These are phyloP conservation scores for Neopelma chrysocephalum DNA, from an alignment of 2,797 vertebrate species.

Conservation along the genomic window DNA sequence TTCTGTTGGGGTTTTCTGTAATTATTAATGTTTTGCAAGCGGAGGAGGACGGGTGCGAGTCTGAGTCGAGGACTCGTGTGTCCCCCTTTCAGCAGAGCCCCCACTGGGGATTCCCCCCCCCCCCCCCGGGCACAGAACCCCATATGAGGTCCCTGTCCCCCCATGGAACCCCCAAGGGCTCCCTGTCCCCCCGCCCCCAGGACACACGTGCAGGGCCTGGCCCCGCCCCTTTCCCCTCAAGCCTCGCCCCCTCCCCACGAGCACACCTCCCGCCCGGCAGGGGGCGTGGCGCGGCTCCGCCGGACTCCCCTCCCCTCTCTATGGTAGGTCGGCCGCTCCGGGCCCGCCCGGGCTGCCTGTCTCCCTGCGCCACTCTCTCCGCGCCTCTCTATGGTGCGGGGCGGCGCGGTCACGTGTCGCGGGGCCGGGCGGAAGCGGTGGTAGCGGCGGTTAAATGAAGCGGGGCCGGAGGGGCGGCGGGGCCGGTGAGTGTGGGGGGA, in stretches of 20 bases:
- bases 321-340: neutral
- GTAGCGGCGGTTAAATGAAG: conserved; percentile 1
- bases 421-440: conserved; percentile 19
- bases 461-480: neutral
- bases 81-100: neutral
- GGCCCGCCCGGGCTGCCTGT: neutral
- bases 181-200: too few species aligned
- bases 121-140: neutral
- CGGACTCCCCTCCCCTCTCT: neutral
- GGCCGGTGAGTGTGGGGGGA: neutral
- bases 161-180: too few species aligned
- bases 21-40: neutral
- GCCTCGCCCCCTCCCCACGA: neutral
- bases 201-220: neutral
- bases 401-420: conserved; percentile 41
- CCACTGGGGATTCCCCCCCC: too few species aligned
- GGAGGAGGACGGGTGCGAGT: neutral
- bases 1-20: neutral
- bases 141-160: too few species aligned
- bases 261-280: neutral
- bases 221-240: neutral
- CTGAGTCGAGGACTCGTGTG: neutral
- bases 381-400: conserved; percentile 45
- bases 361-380: neutral
- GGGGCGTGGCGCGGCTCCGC: neutral